Conservation (phyloP, 2,797 vertebrate genomes). For the Pangasius macronema region DNA sequence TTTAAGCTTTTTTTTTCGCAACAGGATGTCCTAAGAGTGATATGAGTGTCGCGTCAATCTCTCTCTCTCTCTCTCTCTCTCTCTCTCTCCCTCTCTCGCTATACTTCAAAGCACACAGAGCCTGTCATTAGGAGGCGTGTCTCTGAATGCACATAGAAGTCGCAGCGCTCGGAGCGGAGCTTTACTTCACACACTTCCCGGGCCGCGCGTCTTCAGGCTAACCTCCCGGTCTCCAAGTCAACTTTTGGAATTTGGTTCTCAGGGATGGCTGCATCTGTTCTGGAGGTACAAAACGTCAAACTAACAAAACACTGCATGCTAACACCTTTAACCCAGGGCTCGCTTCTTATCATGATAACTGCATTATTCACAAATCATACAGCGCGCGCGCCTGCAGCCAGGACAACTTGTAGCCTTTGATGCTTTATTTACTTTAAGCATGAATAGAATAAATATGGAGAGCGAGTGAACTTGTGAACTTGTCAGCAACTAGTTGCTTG, state of each 20-base stretch:
- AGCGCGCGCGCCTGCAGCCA: not conserved
- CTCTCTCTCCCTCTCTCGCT: constrained; percentile 76
- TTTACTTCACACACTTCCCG: constrained; percentile 70
- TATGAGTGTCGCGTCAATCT: constrained; percentile 18
- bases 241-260: constrained; percentile 80
- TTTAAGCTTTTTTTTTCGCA: not conserved
- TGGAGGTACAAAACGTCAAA: constrained; percentile 80
- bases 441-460: not conserved
- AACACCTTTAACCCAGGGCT: not conserved
- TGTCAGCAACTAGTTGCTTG: not conserved
- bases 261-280: constrained; percentile 90
- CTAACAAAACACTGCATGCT: constrained; percentile 7
- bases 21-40: not conserved
- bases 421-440: not conserved
- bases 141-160: constrained; percentile 76
- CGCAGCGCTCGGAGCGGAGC: constrained; percentile 68
- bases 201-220: constrained; percentile 67
- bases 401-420: too few species aligned
- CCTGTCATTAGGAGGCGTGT: constrained; percentile 89
- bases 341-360: not conserved
- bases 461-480: not conserved
- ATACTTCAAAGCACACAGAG: constrained; percentile 80
- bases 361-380: not conserved
- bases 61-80: constrained; percentile 58
- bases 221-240: constrained; percentile 67